These are phyloP conservation scores for Lophochroa leadbeateri DNA, from an alignment of 2,113 vertebrate species.

Conservation along the genomic window DNA sequence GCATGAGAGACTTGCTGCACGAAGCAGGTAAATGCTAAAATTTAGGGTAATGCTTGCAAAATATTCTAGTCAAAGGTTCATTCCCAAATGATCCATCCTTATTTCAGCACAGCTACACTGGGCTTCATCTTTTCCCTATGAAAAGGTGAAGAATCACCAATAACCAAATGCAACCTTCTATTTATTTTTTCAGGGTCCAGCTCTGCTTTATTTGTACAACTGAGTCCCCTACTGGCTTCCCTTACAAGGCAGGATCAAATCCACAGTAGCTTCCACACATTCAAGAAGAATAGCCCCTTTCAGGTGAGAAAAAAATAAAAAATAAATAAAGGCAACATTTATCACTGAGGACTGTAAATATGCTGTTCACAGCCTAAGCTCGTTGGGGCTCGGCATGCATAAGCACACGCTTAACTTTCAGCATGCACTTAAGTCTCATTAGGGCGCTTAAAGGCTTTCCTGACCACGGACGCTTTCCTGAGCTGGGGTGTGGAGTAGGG, in stretches of 20 bases:
- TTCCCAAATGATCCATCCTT: not conserved
- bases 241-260: conserved; percentile 38
- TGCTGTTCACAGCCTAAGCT: conserved; percentile 18
- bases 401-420: conserved; percentile 55
- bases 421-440: conserved; percentile 65
- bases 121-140: not conserved
- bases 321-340: conserved; percentile 60
- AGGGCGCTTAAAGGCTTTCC: conserved; percentile 58
- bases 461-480: conserved; percentile 26
- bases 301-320: not conserved
- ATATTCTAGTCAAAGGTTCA: not conserved
- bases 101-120: not conserved
- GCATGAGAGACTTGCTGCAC: rapidly evolving
- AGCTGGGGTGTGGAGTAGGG: conserved; percentile 15
- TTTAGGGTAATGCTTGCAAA: not conserved
- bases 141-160: not conserved
- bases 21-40: not conserved
- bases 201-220: conserved; percentile 48
- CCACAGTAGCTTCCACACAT: conserved; percentile 58
- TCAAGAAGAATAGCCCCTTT: conserved; percentile 50
- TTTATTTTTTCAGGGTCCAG: conserved; percentile 23
- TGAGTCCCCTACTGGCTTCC: conserved; percentile 50
- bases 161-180: not conserved
- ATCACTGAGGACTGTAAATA: conserved; percentile 54
- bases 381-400: not conserved